Evolutionary conservation across 2,113 vertebrate genomes (phyloP), one percentile per base, ranked within the genome.

Genomic region (Gymnogyps californianus): DNA sequence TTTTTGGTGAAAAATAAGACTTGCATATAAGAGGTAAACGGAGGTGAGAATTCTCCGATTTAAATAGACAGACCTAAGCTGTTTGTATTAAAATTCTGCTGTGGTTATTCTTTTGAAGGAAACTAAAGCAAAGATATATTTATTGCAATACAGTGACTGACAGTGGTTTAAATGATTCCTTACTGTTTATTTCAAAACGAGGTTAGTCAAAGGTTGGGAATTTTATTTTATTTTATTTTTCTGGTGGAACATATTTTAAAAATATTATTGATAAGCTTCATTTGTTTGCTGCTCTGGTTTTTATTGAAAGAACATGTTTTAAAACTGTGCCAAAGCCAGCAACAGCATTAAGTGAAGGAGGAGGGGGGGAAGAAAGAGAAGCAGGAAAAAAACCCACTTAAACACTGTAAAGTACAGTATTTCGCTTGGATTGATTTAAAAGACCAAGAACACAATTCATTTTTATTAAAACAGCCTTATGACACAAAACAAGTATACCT

Each of bases 251-350:
- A 65, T 57, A 90, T 97, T 95, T 96, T 36, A 55, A 85, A 97
- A 97, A 93, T 93, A 94, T 93, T 84, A 96, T 64, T 78, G 65
- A 94, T 92, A 95, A 95, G 83, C 70, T 94, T 95, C 61, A 82
- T 97, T 97, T 92, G 87, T 97, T 96, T 97, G 75, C 90, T 93
- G 61, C 67, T 93, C 91, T 94, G 89, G 20, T 95, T 96, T 96
- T 96, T 87, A 90, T 91, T 92, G 47, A 97, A 97, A 98, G 92
- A 72, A 16, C 64, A 82, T 94, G 72, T 93, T 94, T 83, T 77
- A 96, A 82, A 97, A 92, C 38, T 70, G 62, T 94, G 74, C 55
- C 67, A 82, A 96, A 90, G 52, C 64, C 83, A 95, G 89, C 58
- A 93, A 44, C 55, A 89, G 82, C 46, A 94, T 29, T 78, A 96